A percentile compares a stretch with the other conserved stretches of the same genome.
Conservation (phyloP, 2,113 vertebrate genomes). For the Semnopithecus entellus region DNA sequence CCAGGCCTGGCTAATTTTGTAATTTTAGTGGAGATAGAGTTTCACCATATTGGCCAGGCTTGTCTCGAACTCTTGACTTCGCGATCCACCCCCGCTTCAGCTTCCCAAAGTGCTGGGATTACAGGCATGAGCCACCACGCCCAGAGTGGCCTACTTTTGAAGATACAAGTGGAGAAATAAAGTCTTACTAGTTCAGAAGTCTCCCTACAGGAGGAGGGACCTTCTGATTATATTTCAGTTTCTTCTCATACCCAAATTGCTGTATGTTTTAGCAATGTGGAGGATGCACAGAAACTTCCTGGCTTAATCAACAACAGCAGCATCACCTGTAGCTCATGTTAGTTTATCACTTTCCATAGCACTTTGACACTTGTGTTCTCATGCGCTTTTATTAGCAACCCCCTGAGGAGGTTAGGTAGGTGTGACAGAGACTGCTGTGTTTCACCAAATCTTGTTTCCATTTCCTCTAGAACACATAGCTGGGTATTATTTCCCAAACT, state of each 20-base stretch:
- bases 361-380: neutral
- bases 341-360: neutral
- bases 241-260: neutral
- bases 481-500: neutral
- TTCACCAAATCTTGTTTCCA: neutral
- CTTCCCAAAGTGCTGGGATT: no score
- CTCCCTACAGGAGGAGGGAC: neutral
- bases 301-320: neutral
- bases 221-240: neutral
- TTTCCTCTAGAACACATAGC: neutral
- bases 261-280: constrained; percentile 15
- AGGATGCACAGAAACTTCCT: neutral
- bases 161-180: neutral
- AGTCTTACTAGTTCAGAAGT: neutral
- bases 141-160: neutral
- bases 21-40: no score
- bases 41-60: no score
- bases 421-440: neutral
- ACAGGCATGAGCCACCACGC: no score
- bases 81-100: no score
- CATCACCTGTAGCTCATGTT: neutral
- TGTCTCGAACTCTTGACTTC: no score
- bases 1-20: no score
- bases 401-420: neutral
- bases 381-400: neutral